Evolutionary conservation across 1,140 invertebrate species (phyloP), one percentile per base, ranked within the genome.

Genomic region (Bombus polaris): DNA sequence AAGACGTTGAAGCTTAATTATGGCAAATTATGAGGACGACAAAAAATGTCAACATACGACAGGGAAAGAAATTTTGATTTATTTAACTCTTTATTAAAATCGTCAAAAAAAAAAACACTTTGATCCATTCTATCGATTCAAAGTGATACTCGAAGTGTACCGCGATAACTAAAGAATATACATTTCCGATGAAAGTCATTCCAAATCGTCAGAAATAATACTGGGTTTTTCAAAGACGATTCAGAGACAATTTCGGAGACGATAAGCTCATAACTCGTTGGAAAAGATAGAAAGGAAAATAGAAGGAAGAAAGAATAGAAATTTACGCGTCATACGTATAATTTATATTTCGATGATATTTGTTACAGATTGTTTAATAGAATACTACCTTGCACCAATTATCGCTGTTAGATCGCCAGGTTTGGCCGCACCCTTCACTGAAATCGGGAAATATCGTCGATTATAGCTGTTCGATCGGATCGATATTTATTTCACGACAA

Each of bases 321-420:
- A 32, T 66, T 65, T 65, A 53, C 47, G 18, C 47, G 59, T 0
- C 9, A 13, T 28, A 10, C 59, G 12, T 65, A 13, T 32, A 32
- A 28, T n/a, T 37, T 25, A 12, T 13, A 32, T 35, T 75, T 39
- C 10, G 13, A 70, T 70, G 3, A 39, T 39, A 5, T 39, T 25
- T 2, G 4, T 37, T 28, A n/a, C 8, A 37, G 39, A 37, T 13
- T 22, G 28, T 35, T 12, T 1, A 2, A 57, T 0, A n/a, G 37
- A 28, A 80, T 42, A 66, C 95, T 96, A 97, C 97, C 97, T 99
- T 53, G 98, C 97, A 84, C 99, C 98, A 97, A 99, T 98, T 79
- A 99, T 96, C 6, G 98, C 98, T 85, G 98, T 96, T 82, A 99
- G 94, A 91, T 97, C 97, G 18, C 98, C 98, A 35, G 98, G 97